Conservation (phyloP, 2,797 vertebrate genomes). For the Botia kubotai region DNA sequence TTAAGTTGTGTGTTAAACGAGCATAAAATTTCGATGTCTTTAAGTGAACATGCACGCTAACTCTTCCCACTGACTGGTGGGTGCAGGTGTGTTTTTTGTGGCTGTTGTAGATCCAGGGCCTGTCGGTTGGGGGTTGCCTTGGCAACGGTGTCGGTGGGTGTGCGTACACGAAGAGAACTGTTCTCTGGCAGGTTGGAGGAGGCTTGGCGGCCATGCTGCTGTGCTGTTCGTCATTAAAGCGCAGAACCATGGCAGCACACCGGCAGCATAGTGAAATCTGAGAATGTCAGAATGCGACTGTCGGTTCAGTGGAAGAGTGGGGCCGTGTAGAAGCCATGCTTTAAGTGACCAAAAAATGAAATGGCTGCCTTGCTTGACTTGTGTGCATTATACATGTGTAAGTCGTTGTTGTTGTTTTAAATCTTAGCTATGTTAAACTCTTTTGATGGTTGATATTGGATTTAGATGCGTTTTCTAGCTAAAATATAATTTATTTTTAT, state of each 20-base stretch:
- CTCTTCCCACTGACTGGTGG: neutral
- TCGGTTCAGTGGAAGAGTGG: conserved; percentile 25
- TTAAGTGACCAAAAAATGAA: conserved; percentile 23
- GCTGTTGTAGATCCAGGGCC: conserved; percentile 54
- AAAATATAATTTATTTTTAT: neutral
- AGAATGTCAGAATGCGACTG: conserved; percentile 48
- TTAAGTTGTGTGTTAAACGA: conserved; percentile 5
- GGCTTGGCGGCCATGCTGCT: conserved; percentile 46
- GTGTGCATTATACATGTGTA: neutral
- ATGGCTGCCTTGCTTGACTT: conserved; percentile 12
- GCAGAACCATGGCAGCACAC: conserved; percentile 4
- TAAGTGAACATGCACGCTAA: conserved; percentile 8
- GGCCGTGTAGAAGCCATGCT: neutral
- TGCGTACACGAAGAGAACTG: conserved; percentile 46
- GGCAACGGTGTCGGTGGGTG: conserved; percentile 54
- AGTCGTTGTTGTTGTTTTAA: neutral
- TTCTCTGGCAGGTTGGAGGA: conserved; percentile 49
- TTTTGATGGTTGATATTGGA: neutral
- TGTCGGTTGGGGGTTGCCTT: conserved; percentile 57
- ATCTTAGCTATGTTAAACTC: neutral
- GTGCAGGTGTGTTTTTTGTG: conserved; percentile 38
- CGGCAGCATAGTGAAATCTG: conserved; percentile 30
- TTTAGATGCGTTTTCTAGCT: neutral
- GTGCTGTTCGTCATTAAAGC: conserved; percentile 32
- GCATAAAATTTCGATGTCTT: conserved; percentile 23